Conservation (phyloP, 2,797 vertebrate species). For the Lemur catta region DNA sequence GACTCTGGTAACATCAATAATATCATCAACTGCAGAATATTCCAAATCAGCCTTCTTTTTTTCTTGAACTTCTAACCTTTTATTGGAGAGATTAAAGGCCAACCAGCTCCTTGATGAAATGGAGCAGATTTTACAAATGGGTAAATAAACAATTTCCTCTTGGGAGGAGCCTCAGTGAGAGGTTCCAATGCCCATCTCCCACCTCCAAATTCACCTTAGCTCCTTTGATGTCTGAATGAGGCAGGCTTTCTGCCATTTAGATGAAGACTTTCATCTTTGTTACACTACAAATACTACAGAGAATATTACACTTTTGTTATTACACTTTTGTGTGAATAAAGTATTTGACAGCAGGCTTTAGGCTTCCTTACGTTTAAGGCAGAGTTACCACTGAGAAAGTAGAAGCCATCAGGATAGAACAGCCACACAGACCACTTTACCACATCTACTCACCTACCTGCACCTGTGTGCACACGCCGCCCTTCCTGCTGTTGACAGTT, state of each 20-base stretch:
- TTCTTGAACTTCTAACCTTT: neutral
- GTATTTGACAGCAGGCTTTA: neutral
- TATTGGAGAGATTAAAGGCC: neutral
- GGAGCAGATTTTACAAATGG: neutral
- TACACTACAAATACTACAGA: neutral
- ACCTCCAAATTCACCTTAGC: neutral
- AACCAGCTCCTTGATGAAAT: neutral
- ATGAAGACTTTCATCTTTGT: neutral
- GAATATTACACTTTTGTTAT: neutral
- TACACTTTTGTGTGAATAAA: neutral
- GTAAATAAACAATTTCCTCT: neutral
- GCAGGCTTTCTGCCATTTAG: neutral
- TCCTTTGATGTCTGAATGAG: neutral
- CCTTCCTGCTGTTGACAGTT: neutral
- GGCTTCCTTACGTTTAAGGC: neutral
- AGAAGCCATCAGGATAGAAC: neutral
- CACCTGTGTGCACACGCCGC: neutral
- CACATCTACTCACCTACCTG: neutral
- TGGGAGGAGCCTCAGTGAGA: neutral
- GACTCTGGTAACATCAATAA: neutral
- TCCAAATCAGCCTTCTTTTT: neutral
- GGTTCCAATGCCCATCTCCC: neutral
- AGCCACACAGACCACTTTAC: neutral
- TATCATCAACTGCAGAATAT: neutral
- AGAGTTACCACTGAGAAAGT: neutral